Percentiles rank a stretch among this genome's conserved stretches.
These are phyloP conservation scores for Sussaba pulchella DNA, from an alignment of 2,888 invertebrate genomes.

Conservation along the genomic window DNA sequence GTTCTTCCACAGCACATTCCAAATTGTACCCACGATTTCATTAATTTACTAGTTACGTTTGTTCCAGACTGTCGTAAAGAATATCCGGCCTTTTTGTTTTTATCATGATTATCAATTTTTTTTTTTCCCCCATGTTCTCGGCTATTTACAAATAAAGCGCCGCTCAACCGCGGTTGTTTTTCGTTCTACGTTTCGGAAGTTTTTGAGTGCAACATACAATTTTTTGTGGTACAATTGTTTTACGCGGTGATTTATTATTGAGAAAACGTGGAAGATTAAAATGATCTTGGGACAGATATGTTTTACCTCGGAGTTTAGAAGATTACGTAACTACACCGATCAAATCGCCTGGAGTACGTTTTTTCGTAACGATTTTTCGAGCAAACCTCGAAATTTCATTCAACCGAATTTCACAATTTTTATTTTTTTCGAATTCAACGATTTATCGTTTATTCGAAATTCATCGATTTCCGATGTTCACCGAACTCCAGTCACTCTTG, in stretches of 20 bases:
- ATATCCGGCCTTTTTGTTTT: constrained; percentile 18
- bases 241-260: constrained; percentile 35
- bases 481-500: constrained; percentile 15
- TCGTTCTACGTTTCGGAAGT: background rate
- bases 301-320: constrained; percentile 73
- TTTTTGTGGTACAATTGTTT: constrained; percentile 28
- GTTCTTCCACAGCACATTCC: constrained; percentile 49
- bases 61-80: constrained; percentile 37
- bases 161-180: background rate
- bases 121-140: background rate
- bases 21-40: constrained; percentile 62
- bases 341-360: constrained; percentile 30
- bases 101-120: background rate
- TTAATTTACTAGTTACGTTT: constrained; percentile 50
- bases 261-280: constrained; percentile 60
- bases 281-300: constrained; percentile 74
- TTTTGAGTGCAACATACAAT: background rate
- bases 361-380: constrained; percentile 44
- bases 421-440: constrained; percentile 35
- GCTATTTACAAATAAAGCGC: constrained; percentile 52
- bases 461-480: constrained; percentile 38
- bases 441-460: constrained; percentile 16
- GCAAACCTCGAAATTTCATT: constrained; percentile 19
- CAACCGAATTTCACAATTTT: constrained; percentile 1
- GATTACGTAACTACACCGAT: constrained; percentile 63